phyloP scores from a whole-genome alignment of 2,888 invertebrate genomes.

The Stenoptilia bipunctidactyla region DNA sequence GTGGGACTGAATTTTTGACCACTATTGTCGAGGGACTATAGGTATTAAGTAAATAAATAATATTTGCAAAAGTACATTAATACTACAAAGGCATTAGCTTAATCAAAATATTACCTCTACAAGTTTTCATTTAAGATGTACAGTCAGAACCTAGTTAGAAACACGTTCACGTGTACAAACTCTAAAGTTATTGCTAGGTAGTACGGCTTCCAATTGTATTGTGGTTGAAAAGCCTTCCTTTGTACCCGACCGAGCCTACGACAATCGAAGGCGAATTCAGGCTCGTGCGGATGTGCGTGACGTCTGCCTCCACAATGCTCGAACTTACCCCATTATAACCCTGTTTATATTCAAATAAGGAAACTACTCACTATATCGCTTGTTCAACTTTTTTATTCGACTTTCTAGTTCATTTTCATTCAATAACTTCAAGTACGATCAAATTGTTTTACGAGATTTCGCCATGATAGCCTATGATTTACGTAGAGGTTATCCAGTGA shows the following conservation, averaged over 20 bases:
- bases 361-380: conserved; percentile 16
- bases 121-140: too few species aligned
- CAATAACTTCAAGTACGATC: neutral
- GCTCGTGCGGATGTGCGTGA: neutral
- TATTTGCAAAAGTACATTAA: too few species aligned
- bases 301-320: neutral
- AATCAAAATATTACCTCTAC: too few species aligned
- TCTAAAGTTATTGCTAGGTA: too few species aligned
- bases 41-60: too few species aligned
- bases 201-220: too few species aligned
- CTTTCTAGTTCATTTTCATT: conserved; percentile 1
- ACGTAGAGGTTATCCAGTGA: neutral
- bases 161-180: too few species aligned
- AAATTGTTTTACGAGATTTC: neutral
- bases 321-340: conserved; percentile 15
- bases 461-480: neutral
- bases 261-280: conserved; percentile 5
- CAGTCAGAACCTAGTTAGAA: too few species aligned
- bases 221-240: neutral
- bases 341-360: conserved; percentile 20
- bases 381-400: conserved; percentile 13
- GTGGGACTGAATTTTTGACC: too few species aligned
- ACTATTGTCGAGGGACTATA: too few species aligned
- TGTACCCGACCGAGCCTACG: neutral
- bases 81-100: too few species aligned